These are phyloP conservation scores for Aurelia aurita complex sp. Pacific DNA, from an alignment of 30 jellyfish, hydroid and myxozoan species.

Conservation along the genomic window DNA sequence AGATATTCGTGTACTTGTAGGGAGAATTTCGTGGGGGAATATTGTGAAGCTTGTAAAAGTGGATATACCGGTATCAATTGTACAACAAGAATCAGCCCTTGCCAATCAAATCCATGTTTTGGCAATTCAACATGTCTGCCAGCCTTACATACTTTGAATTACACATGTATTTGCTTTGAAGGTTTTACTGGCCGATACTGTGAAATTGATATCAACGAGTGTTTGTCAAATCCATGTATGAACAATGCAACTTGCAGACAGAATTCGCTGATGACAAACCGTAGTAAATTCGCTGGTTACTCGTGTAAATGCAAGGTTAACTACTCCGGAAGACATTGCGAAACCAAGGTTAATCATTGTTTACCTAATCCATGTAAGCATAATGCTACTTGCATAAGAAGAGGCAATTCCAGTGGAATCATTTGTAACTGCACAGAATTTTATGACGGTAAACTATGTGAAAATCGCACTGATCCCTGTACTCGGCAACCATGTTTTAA, in stretches of 20 bases:
- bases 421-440: constrained; percentile 17
- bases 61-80: constrained; percentile 72
- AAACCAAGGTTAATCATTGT: constrained; percentile 5
- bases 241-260: constrained; percentile 54
- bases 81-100: constrained; percentile 32
- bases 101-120: constrained; percentile 51
- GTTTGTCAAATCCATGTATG: constrained; percentile 32
- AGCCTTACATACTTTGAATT: background rate
- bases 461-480: constrained; percentile 35
- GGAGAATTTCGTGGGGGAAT: constrained; percentile 49
- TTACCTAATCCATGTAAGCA: constrained; percentile 30
- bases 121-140: constrained; percentile 44
- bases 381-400: constrained; percentile 41
- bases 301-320: constrained; percentile 10
- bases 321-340: constrained; percentile 32
- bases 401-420: constrained; percentile 1
- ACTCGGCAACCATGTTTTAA: constrained; percentile 18
- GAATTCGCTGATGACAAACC: background rate
- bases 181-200: constrained; percentile 45
- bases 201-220: constrained; percentile 22
- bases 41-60: constrained; percentile 22
- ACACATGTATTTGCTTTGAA: constrained; percentile 28
- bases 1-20: constrained; percentile 48
- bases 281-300: constrained; percentile 25
- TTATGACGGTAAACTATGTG: constrained; percentile 45